These are phyloP conservation scores for Trichomycterus rosablanca DNA, from an alignment of 2,113 vertebrate species.

Conservation along the genomic window DNA sequence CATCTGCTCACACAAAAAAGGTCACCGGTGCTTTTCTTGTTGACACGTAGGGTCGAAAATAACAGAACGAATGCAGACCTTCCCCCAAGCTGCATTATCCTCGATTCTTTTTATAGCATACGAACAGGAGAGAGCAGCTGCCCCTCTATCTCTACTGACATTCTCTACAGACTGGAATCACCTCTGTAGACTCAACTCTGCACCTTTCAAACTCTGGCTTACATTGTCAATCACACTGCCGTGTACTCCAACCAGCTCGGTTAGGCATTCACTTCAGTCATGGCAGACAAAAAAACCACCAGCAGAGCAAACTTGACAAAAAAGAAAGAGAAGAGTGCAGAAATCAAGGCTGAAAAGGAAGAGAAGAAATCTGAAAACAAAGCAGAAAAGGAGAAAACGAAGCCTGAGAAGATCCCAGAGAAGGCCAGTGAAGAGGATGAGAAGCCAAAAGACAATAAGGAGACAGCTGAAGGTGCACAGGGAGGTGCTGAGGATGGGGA, in stretches of 20 bases:
- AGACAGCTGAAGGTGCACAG: conserved; percentile 42
- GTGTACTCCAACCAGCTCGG: neutral
- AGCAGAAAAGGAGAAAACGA: conserved; percentile 44
- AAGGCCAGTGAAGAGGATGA: conserved; percentile 41
- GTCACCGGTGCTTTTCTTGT: neutral
- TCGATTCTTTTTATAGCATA: conserved; percentile 57
- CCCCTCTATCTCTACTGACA: conserved; percentile 21
- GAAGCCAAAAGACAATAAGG: conserved; percentile 35
- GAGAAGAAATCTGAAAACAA: conserved; percentile 55
- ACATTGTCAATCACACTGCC: conserved; percentile 21
- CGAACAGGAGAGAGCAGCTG: conserved; percentile 50
- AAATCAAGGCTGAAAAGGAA: conserved; percentile 59
- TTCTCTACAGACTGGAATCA: conserved; percentile 17
- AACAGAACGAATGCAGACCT: conserved; percentile 1
- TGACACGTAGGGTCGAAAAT: conserved; percentile 10
- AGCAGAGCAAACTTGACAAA: conserved; percentile 19
- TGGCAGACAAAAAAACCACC: conserved; percentile 48
- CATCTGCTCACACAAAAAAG: conserved; percentile 3
- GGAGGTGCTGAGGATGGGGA: conserved; percentile 55
- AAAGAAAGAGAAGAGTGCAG: conserved; percentile 54
- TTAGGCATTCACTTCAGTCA: conserved; percentile 9
- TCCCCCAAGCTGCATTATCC: conserved; percentile 23
- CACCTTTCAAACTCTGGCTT: conserved; percentile 15
- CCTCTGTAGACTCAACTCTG: conserved; percentile 38
- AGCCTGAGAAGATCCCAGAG: conserved; percentile 42